Percentiles rank a stretch among this genome's conserved stretches.
These are phyloP conservation scores for Amazona vittata DNA, from an alignment of 2,113 vertebrate genomes.

Conservation along the genomic window DNA sequence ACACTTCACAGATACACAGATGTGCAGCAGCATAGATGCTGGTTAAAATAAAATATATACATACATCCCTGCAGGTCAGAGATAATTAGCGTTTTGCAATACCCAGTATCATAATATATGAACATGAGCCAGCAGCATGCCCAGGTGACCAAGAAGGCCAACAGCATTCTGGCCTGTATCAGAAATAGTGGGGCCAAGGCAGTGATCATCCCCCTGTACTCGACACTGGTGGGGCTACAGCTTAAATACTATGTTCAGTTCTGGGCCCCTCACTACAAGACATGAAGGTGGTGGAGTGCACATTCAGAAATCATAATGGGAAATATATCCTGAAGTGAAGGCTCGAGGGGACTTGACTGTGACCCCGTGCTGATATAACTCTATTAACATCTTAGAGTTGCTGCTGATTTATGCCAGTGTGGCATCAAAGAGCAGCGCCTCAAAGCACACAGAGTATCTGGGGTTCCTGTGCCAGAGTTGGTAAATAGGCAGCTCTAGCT, in stretches of 20 bases:
- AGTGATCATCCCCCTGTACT: too few relatives aligned
- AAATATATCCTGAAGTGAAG: not conserved
- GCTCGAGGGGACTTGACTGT: not conserved
- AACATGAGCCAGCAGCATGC: not conserved
- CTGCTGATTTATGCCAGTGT: not conserved
- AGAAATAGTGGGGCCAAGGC: rapidly evolving
- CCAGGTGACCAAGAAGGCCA: not conserved
- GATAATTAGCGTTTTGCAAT: not conserved
- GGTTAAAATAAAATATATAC: not conserved
- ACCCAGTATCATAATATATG: not conserved
- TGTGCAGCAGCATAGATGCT: not conserved
- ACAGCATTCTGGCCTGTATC: not conserved
- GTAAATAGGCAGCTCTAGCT: not conserved
- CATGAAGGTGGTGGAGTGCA: not conserved
- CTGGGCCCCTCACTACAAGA: too few relatives aligned
- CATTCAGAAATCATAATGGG: not conserved
- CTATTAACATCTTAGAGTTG: not conserved
- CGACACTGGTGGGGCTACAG: not conserved
- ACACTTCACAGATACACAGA: slow-evolving; percentile 4
- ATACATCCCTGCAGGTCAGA: not conserved
- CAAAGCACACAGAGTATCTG: not conserved
- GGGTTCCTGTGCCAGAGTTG: not conserved
- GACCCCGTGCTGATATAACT: not conserved
- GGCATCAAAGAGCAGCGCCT: not conserved
- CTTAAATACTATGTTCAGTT: not conserved